These are phyloP conservation scores for Bombyx mori DNA, from an alignment of 1,140 invertebrate genomes.

Conservation along the genomic window DNA sequence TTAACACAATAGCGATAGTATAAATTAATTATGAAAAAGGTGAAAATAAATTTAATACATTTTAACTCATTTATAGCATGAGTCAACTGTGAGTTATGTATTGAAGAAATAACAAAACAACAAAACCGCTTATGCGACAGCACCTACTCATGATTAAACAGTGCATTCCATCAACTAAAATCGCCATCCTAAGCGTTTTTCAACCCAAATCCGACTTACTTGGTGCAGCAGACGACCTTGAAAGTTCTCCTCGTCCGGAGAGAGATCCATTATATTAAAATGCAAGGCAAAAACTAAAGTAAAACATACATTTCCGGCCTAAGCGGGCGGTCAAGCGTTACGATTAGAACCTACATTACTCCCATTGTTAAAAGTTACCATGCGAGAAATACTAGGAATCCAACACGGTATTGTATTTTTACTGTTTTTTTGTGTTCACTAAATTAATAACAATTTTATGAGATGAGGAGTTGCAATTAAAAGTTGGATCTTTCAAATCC, in stretches of 20 bases:
- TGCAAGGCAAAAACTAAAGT: slow-evolving; percentile 20
- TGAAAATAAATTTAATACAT: too few species aligned
- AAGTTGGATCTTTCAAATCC: too few species aligned
- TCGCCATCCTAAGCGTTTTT: not conserved
- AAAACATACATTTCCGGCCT: slow-evolving; percentile 35
- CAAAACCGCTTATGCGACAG: slow-evolving; percentile 1
- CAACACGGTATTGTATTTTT: too few species aligned
- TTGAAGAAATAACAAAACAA: not conserved
- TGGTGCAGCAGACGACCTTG: slow-evolving; percentile 84
- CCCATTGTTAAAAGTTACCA: not conserved
- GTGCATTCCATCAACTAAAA: not conserved
- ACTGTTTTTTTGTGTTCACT: too few species aligned
- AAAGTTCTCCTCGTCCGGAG: slow-evolving; percentile 85
- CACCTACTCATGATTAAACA: not conserved
- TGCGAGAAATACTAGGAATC: too few species aligned
- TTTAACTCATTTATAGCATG: not conserved
- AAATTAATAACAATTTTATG: too few species aligned
- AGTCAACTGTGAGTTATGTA: not conserved
- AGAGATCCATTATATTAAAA: slow-evolving; percentile 71
- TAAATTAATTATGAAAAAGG: too few species aligned
- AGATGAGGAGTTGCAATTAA: too few species aligned
- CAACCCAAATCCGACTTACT: slow-evolving; percentile 49
- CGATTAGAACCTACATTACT: slow-evolving; percentile 12
- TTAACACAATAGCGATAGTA: not conserved
- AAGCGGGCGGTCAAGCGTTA: slow-evolving; percentile 44